Evolutionary conservation across 1,140 invertebrate genomes (phyloP).

Genomic region (Drosophila bocqueti): DNA sequence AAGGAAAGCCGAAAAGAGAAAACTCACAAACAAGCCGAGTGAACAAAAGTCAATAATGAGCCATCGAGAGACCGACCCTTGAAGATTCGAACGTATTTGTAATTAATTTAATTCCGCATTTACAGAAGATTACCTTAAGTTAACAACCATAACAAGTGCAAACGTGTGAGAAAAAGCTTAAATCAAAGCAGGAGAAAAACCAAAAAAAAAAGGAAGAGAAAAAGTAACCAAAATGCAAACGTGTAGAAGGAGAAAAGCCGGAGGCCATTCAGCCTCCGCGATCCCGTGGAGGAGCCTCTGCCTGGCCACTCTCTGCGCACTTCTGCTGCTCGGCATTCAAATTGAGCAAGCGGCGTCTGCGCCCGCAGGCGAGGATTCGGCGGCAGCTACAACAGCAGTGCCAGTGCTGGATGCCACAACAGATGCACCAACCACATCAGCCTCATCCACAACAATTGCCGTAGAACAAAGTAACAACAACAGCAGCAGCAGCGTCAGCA

Average conservation of each 20-base stretch:
- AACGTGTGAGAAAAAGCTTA: constrained; percentile 65
- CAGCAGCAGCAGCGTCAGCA: constrained; percentile 15
- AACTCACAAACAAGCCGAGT: constrained; percentile 29
- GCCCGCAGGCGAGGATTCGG: constrained; percentile 76
- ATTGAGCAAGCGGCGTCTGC: constrained; percentile 75
- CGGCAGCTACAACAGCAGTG: constrained; percentile 39
- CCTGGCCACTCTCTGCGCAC: constrained; percentile 66
- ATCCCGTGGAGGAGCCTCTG: constrained; percentile 63
- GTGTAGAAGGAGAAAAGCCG: constrained; percentile 71
- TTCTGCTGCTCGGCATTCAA: constrained; percentile 79
- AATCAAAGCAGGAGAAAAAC: constrained; percentile 36
- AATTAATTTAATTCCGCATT: constrained; percentile 47
- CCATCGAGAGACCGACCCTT: neutral
- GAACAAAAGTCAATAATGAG: constrained; percentile 50
- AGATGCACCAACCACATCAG: constrained; percentile 46
- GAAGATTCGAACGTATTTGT: constrained; percentile 9
- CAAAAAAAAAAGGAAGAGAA: constrained; percentile 18
- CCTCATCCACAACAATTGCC: constrained; percentile 63
- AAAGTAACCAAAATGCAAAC: constrained; percentile 64
- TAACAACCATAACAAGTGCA: constrained; percentile 66
- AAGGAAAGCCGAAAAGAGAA: constrained; percentile 21
- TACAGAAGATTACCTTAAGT: constrained; percentile 55
- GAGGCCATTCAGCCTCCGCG: constrained; percentile 37
- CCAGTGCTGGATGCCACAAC: constrained; percentile 67
- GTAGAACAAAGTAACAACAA: constrained; percentile 65